phyloP scores from a whole-genome alignment of 2,113 vertebrate genomes.

The Sula dactylatra region DNA sequence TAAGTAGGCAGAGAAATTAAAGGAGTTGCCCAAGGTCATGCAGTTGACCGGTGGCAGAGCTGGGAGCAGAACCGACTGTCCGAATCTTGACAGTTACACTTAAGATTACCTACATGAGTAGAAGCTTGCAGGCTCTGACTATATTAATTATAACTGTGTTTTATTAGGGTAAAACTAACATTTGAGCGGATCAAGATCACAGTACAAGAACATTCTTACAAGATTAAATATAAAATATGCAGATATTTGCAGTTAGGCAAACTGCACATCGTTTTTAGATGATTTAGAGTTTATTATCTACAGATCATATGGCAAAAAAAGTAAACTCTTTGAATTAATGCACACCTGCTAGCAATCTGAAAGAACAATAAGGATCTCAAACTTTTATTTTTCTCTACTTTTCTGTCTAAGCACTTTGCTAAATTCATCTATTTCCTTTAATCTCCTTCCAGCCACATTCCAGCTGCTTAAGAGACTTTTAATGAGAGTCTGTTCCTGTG shows the following conservation, averaged over 20 bases:
- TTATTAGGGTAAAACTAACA: not conserved
- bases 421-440: constrained; percentile 63
- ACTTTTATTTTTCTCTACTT: constrained; percentile 45
- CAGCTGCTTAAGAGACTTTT: constrained; percentile 65
- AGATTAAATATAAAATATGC: constrained; percentile 38
- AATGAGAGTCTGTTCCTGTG: constrained; percentile 60
- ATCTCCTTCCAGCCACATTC: constrained; percentile 70
- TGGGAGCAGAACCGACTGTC: not conserved
- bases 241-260: constrained; percentile 30
- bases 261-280: not conserved
- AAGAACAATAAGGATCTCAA: constrained; percentile 57
- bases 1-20: not conserved
- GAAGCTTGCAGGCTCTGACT: not conserved
- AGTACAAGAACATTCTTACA: not conserved
- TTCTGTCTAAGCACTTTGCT: constrained; percentile 42
- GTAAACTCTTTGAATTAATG: constrained; percentile 51
- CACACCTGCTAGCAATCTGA: constrained; percentile 52
- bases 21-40: not conserved
- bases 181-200: not conserved
- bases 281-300: constrained; percentile 47
- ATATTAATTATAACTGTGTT: not conserved
- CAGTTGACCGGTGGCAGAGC: not conserved
- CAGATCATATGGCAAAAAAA: constrained; percentile 15
- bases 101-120: not conserved
- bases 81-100: not conserved